These are phyloP conservation scores for Papilio gigon DNA, from an alignment of 2,888 invertebrate genomes.

Conservation along the genomic window DNA sequence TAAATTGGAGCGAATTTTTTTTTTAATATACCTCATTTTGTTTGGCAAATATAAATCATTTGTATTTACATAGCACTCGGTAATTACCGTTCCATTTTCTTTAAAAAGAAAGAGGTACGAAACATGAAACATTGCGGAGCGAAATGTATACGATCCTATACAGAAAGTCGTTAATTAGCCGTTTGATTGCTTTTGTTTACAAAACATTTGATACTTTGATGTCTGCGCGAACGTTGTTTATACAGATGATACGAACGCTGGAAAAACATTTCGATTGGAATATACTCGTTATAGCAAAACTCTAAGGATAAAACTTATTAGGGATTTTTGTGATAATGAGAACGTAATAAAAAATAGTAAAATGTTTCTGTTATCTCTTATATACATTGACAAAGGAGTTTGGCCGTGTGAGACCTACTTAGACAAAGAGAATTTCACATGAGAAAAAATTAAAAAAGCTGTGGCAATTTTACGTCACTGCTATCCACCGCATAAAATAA, in stretches of 20 bases:
- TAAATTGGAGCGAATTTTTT: constrained; percentile 46
- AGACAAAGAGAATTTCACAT: too few species aligned
- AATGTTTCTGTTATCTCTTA: too few species aligned
- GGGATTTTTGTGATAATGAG: too few species aligned
- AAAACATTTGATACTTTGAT: constrained; percentile 28
- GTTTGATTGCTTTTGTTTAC: constrained; percentile 27
- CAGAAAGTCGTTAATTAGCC: constrained; percentile 8
- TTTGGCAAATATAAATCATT: constrained; percentile 16
- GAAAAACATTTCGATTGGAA: neutral
- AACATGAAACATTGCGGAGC: neutral
- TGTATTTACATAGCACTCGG: constrained; percentile 21
- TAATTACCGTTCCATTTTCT: constrained; percentile 34
- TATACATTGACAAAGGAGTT: too few species aligned
- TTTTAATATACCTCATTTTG: constrained; percentile 30
- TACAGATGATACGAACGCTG: neutral
- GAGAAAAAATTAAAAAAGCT: too few species aligned
- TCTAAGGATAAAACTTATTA: neutral
- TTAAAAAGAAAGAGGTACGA: neutral
- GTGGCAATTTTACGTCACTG: too few species aligned
- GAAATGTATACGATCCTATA: neutral
- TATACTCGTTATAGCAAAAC: neutral
- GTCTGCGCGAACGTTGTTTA: neutral
- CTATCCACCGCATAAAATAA: too few species aligned
- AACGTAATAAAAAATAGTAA: too few species aligned
- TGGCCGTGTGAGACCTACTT: too few species aligned